Base-by-base conservation (phyloP, 2,797 vertebrate genomes). In the Erithacus rubecula region DNA sequence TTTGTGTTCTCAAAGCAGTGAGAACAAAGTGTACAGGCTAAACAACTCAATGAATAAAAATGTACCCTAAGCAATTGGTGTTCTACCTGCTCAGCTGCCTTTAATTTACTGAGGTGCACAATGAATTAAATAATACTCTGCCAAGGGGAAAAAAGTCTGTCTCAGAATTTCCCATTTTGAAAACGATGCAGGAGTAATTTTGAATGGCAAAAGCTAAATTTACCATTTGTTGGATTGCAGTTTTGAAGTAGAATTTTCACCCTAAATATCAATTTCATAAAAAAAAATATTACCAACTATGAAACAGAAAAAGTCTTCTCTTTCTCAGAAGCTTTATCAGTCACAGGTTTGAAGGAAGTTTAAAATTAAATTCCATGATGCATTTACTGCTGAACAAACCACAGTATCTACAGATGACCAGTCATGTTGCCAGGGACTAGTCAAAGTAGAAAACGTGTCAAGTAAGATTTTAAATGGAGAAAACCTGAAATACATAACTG, bases 21-120 rank as follows among this genome's bases (percentile, higher is more conserved):
- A 94, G 95, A 96, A 97, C 91, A 86, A 90, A 87, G 58, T 9
- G 30, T 96, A 78, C 92, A 89, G 58, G 34, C 55, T 86, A 93
- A 96, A 95, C 82, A 87, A 89, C 77, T 70, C 76, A 27, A 90
- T 64, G 56, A 89, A 82, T 62, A 62, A 93, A 96, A 94, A 82
- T 15, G 80, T 87, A 93, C 95, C 89, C 90, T 83, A 83, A 94
- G 85, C 87, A 87, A 80, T 32, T 83, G n/a, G 21, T 75, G 87
- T 96, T 95, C 93, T 80, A 93, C 72, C 78, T 93, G 46, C 78
- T 95, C 75, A 67, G 83, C 71, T 94, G 84, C 94, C 56, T 70
- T 87, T 86, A 76, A 72, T 86, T 90, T 86, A 83, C 62, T 62
- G 63, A 83, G 47, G 87, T 90, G 87, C 96, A 92, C 34, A 89